Evolutionary conservation across 1,140 invertebrate species (phyloP).

Genomic region (Magallana angulata): DNA sequence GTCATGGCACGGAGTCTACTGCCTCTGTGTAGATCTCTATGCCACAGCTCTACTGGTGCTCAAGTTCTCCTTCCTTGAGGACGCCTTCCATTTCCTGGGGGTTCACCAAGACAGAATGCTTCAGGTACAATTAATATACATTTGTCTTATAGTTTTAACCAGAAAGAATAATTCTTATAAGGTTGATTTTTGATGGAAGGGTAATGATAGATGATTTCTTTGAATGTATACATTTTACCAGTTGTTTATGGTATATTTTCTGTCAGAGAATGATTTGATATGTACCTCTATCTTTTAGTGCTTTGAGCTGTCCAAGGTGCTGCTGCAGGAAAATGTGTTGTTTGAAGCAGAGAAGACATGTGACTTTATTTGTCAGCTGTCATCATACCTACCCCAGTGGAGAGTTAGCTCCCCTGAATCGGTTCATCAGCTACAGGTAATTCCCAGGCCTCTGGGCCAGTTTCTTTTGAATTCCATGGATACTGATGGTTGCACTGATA

Average conservation of each 20-base stretch:
- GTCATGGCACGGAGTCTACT: slow-evolving; percentile 73
- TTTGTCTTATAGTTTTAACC: neutral
- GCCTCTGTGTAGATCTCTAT: slow-evolving; percentile 73
- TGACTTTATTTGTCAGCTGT: slow-evolving; percentile 73
- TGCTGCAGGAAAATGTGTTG: slow-evolving; percentile 64
- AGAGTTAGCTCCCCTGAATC: slow-evolving; percentile 74
- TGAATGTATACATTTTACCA: no score
- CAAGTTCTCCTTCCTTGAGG: slow-evolving; percentile 78
- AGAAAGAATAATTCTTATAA: no score
- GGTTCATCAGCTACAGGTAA: slow-evolving; percentile 73
- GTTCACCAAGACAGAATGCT: slow-evolving; percentile 77
- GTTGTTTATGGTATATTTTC: no score
- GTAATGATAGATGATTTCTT: no score
- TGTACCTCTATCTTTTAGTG: slow-evolving; percentile 67
- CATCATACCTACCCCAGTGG: slow-evolving; percentile 75
- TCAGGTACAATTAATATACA: slow-evolving; percentile 58
- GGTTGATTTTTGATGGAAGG: no score
- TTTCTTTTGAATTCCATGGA: no score
- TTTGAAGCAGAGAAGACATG: slow-evolving; percentile 75
- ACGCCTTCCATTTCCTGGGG: slow-evolving; percentile 78
- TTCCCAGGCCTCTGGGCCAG: slow-evolving; percentile 3
- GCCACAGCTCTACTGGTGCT: slow-evolving; percentile 71
- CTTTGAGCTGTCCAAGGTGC: slow-evolving; percentile 67
- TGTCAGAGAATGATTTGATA: no score
- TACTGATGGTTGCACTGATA: no score